Conservation (phyloP, 2,113 vertebrate species). For the Melanerpes formicivorus region DNA sequence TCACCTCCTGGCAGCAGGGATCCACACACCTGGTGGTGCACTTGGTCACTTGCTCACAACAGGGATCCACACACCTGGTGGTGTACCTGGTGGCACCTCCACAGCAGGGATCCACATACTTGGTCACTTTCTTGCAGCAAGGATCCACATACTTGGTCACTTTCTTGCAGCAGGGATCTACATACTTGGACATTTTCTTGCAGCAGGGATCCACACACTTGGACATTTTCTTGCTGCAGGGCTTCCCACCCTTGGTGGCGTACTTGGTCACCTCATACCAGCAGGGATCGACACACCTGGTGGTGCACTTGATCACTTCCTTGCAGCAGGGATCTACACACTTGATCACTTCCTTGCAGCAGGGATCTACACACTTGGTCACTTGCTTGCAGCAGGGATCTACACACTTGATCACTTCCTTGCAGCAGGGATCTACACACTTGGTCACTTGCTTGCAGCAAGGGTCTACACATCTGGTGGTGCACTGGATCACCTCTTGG, state of each 20-base stretch:
- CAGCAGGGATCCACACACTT: neutral
- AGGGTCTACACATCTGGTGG: neutral
- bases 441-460: fast-evolving
- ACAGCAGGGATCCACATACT: neutral
- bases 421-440: fast-evolving
- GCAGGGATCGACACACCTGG: fast-evolving
- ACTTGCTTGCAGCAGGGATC: fast-evolving
- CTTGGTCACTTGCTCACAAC: too few relatives aligned
- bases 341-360: fast-evolving
- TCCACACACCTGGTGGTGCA: too few relatives aligned
- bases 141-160: neutral
- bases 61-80: too few relatives aligned
- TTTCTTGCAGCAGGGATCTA: fast-evolving
- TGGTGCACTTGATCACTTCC: neutral
- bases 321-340: fast-evolving
- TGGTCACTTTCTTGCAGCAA: too few relatives aligned
- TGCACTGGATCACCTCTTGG: fast-evolving
- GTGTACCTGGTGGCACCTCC: too few relatives aligned
- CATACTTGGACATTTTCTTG: neutral
- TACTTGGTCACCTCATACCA: neutral
- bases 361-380: fast-evolving
- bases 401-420: neutral
- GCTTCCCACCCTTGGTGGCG: fast-evolving
- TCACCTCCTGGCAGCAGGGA: too few relatives aligned
- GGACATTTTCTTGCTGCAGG: fast-evolving